Base-by-base conservation (phyloP, 30 jellyfish, hydroid and myxozoan genomes). In the Euphysa ruthae region DNA sequence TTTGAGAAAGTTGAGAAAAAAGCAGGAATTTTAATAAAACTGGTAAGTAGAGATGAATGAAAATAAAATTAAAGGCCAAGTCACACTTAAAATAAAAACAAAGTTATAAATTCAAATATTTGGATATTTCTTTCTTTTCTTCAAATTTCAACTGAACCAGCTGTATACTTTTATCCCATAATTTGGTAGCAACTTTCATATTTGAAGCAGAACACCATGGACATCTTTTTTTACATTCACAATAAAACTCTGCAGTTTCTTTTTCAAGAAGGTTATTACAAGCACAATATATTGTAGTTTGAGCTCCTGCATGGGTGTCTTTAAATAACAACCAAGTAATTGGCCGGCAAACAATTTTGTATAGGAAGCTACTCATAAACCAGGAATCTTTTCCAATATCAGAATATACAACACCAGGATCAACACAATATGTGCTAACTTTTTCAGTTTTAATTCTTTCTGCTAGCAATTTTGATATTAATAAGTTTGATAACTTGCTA, bases 351-450 rank as follows among this genome's bases (percentile, higher is more conserved):
- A 68, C 16, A 2, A 61, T 26, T 69, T 61, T 46, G 83, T 79
- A 80, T 24, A 73, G 43, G 34, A 13, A 32, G 22, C 61, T 66
- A 24, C 60, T 43, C 38, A 79, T 31, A 79, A 75, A 51, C 52
- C 16, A 8, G 3, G 75, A 25, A 14, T 73, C 80, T 27, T 93
- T 58, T 33, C 88, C 83, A 6, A 86, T 82, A 14, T 80, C 79
- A 18, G 96, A 76, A 19, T 70, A 66, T 29, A 66, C 94, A 57
- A 86, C 60, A 13, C 96, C 96, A 54, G 96, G 96, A 55, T 86
- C 80, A 15, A 34, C 80, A 52, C 80, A 68, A 28, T 49, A 68
- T 1, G 49, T 20, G 10, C 14, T 42, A 18, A 68, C 22, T 6
- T 34, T 21, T 13, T 26, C 2, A 44, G 20, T 18, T 27, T 42